These are phyloP conservation scores for Zygogramma bicolorata DNA, from an alignment of 2,888 invertebrate genomes.

Conservation along the genomic window DNA sequence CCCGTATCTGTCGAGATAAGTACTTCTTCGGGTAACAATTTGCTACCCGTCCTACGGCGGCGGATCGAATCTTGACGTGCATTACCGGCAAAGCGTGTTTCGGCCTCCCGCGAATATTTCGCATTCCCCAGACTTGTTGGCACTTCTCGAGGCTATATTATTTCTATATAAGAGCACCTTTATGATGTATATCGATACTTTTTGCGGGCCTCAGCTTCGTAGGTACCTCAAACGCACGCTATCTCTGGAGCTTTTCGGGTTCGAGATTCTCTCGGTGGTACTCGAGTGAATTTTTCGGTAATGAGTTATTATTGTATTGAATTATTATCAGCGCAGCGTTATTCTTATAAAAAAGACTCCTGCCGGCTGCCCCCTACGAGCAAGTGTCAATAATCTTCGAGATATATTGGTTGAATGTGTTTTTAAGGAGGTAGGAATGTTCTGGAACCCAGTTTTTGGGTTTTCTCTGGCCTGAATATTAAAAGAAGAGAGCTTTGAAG, in stretches of 20 bases:
- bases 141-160: conserved; percentile 47
- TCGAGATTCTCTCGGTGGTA: not conserved
- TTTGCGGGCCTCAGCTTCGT: conserved; percentile 19
- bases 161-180: conserved; percentile 40
- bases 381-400: too few relatives aligned
- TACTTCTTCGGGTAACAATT: not conserved
- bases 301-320: not conserved
- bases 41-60: not conserved
- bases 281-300: not conserved
- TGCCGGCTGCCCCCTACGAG: too few relatives aligned
- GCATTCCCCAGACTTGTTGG: conserved; percentile 47
- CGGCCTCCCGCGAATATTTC: conserved; percentile 39
- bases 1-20: not conserved
- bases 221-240: conserved; percentile 33
- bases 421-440: too few relatives aligned
- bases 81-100: conserved; percentile 35
- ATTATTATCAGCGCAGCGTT: not conserved
- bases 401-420: too few relatives aligned
- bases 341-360: too few relatives aligned
- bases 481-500: too few relatives aligned
- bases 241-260: not conserved
- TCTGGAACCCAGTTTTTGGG: too few relatives aligned
- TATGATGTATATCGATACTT: conserved; percentile 42
- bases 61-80: conserved; percentile 22
- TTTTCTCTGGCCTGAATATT: too few relatives aligned